A percentile compares a stretch with the other conserved stretches of the same genome.
Evolutionary conservation across 2,113 vertebrate species (phyloP).

Genomic region (Rhineura floridana): DNA sequence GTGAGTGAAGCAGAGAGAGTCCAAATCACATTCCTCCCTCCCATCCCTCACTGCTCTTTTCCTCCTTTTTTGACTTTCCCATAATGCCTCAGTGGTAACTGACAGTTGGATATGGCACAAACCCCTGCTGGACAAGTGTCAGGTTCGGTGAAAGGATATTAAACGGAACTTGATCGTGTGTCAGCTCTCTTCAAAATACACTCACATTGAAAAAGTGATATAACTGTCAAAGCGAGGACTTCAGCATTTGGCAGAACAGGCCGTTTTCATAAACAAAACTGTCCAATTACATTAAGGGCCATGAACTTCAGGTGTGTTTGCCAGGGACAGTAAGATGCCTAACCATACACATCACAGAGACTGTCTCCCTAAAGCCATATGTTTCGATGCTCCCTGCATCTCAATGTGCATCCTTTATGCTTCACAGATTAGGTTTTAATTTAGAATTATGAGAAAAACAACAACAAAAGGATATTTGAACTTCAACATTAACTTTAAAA

Average conservation of each 20-base stretch:
- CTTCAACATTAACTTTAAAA: constrained; percentile 53
- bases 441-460: constrained; percentile 70
- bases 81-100: constrained; percentile 55
- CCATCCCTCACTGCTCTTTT: constrained; percentile 38
- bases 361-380: constrained; percentile 64
- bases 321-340: constrained; percentile 69
- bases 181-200: constrained; percentile 77
- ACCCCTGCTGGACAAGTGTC: constrained; percentile 79
- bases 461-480: constrained; percentile 66
- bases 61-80: constrained; percentile 57
- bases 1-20: constrained; percentile 25
- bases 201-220: constrained; percentile 84
- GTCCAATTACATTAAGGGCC: constrained; percentile 88
- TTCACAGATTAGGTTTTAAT: constrained; percentile 70
- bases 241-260: constrained; percentile 86
- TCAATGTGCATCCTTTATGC: constrained; percentile 52
- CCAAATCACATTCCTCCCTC: constrained; percentile 51
- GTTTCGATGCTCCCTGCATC: constrained; percentile 64
- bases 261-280: constrained; percentile 82
- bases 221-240: constrained; percentile 86
- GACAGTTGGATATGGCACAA: constrained; percentile 64
- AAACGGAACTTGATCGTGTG: constrained; percentile 82
- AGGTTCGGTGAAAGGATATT: constrained; percentile 76
- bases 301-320: constrained; percentile 82
- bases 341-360: constrained; percentile 47